Percentiles rank a stretch among this genome's conserved stretches.
Evolutionary conservation across 1,140 invertebrate genomes (phyloP).

Genomic region (Drosophila serrata): DNA sequence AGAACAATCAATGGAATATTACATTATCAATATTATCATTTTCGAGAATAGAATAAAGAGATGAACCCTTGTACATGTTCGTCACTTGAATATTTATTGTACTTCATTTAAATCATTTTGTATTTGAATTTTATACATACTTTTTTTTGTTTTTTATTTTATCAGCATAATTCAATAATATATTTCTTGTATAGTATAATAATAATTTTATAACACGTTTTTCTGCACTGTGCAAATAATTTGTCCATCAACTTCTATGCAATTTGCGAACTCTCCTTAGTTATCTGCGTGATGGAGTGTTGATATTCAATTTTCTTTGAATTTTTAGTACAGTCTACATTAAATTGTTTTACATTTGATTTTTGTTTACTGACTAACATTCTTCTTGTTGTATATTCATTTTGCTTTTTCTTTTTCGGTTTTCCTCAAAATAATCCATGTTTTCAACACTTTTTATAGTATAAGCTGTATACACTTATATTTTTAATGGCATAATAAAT

Average conservation of each 20-base stretch:
- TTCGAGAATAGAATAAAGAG: background rate
- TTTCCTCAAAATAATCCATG: constrained; percentile 50
- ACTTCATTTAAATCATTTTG: constrained; percentile 67
- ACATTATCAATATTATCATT: background rate
- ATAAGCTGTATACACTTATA: constrained; percentile 45
- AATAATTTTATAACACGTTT: constrained; percentile 57
- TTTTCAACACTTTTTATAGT: constrained; percentile 48
- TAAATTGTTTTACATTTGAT: constrained; percentile 57
- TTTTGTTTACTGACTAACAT: constrained; percentile 50
- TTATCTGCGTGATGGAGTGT: constrained; percentile 46
- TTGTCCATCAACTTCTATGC: constrained; percentile 44
- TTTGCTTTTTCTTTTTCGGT: background rate
- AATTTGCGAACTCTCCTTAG: constrained; percentile 33
- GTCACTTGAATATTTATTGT: constrained; percentile 67
- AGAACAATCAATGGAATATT: background rate
- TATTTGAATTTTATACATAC: constrained; percentile 55
- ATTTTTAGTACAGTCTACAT: constrained; percentile 51
- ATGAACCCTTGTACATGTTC: constrained; percentile 32
- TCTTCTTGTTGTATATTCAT: constrained; percentile 39
- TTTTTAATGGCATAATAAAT: constrained; percentile 47
- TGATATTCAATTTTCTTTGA: constrained; percentile 50
- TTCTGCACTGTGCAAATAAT: constrained; percentile 57
- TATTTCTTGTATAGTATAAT: constrained; percentile 55
- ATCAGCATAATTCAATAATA: constrained; percentile 66
- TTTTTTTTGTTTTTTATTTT: constrained; percentile 46